Percentiles rank a stretch among this genome's conserved stretches.
These are phyloP conservation scores for Periphyllus acericola DNA, from an alignment of 2,888 invertebrate species.

Conservation along the genomic window DNA sequence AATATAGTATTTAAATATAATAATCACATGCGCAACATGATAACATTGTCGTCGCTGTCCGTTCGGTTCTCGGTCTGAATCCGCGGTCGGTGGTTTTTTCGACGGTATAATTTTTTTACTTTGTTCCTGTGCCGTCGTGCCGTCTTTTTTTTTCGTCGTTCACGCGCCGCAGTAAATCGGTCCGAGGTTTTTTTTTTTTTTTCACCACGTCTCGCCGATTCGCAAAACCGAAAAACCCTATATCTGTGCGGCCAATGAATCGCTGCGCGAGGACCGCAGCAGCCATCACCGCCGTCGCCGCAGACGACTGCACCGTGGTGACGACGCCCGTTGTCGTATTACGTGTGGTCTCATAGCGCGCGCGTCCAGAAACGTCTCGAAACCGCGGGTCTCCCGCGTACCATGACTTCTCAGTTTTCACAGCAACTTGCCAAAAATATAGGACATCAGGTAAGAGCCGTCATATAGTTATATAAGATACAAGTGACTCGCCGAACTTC, in stretches of 20 bases:
- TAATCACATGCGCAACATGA: neutral
- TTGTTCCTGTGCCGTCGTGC: neutral
- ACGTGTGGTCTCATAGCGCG: slow-evolving; percentile 34
- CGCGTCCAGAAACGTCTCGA: slow-evolving; percentile 37
- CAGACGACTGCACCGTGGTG: slow-evolving; percentile 1
- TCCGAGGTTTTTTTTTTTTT: neutral
- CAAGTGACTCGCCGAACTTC: neutral
- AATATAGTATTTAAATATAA: neutral
- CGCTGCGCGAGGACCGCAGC: slow-evolving; percentile 20
- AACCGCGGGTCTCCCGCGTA: slow-evolving; percentile 60
- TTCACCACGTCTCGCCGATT: neutral
- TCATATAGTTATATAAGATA: neutral
- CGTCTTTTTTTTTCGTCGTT: neutral
- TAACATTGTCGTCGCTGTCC: neutral
- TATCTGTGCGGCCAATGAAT: slow-evolving; percentile 39
- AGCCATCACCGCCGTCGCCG: neutral
- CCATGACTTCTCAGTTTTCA: slow-evolving; percentile 61
- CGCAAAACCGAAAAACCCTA: neutral
- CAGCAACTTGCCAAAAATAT: slow-evolving; percentile 59
- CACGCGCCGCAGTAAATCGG: no score
- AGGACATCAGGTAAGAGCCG: slow-evolving; percentile 50
- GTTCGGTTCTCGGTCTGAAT: neutral
- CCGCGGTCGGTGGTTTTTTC: neutral
- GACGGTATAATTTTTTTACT: no score
- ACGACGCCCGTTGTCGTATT: slow-evolving; percentile 12